These are phyloP conservation scores for Notoglanidium macrostoma DNA, from an alignment of 2,797 vertebrate genomes.

Conservation along the genomic window DNA sequence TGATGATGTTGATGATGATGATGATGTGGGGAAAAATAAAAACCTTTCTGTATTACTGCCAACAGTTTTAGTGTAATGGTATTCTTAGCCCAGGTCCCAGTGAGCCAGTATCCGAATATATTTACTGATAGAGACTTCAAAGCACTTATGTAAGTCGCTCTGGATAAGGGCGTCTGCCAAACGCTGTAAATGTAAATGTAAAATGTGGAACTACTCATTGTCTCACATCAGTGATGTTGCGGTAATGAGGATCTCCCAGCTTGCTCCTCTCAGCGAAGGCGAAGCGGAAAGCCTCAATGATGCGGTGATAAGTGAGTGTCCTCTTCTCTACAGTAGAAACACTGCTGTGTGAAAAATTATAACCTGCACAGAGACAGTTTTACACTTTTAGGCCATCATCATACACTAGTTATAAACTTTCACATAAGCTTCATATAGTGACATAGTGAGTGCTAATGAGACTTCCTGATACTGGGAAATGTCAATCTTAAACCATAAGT, in stretches of 20 bases:
- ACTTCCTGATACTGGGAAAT: background rate
- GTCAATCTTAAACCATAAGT: background rate
- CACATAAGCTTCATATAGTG: background rate
- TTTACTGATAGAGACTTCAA: no score
- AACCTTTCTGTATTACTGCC: no score
- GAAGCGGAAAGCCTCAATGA: constrained; percentile 94
- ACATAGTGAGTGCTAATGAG: background rate
- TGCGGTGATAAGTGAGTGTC: constrained; percentile 91
- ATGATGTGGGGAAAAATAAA: no score
- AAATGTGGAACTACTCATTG: background rate
- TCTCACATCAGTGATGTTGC: constrained; percentile 85
- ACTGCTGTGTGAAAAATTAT: constrained; percentile 84
- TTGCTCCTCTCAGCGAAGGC: constrained; percentile 92
- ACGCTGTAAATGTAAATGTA: no score
- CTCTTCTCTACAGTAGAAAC: constrained; percentile 78
- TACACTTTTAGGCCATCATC: background rate
- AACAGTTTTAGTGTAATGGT: no score
- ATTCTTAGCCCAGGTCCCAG: no score
- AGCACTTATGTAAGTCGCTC: no score
- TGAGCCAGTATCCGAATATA: no score
- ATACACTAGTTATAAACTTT: background rate
- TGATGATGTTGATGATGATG: no score
- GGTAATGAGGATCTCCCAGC: constrained; percentile 90
- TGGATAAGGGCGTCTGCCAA: no score
- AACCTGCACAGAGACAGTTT: constrained; percentile 74